phyloP scores from a whole-genome alignment of 2,797 vertebrate species.

The Columba guinea region DNA sequence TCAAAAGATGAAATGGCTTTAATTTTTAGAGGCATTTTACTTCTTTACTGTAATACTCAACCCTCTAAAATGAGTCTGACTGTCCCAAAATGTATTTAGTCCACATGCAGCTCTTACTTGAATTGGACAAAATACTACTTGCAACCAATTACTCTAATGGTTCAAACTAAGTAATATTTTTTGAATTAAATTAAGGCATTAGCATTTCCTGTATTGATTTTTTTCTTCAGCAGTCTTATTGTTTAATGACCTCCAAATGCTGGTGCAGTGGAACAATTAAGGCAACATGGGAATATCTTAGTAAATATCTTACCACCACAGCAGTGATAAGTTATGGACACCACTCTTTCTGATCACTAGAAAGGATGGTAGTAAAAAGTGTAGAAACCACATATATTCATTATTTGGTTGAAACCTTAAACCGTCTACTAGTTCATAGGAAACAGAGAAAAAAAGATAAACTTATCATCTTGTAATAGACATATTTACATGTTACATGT shows the following conservation, averaged over 20 bases:
- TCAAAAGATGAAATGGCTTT: not conserved
- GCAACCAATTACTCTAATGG: slow-evolving; percentile 31
- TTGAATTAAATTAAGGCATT: slow-evolving; percentile 44
- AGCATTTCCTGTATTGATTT: slow-evolving; percentile 25
- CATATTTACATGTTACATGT: not conserved
- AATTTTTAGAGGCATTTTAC: slow-evolving; percentile 11
- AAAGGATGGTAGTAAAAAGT: fast-evolving
- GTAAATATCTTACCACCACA: not conserved
- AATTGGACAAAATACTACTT: slow-evolving; percentile 34
- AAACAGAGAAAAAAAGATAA: not conserved
- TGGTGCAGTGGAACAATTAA: not conserved
- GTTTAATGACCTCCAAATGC: not conserved
- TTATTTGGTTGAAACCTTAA: not conserved
- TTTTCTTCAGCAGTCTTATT: not conserved
- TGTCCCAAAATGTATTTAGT: slow-evolving; percentile 27
- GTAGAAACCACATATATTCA: not conserved
- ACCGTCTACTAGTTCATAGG: not conserved
- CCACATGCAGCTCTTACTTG: slow-evolving; percentile 26
- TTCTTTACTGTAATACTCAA: slow-evolving; percentile 2
- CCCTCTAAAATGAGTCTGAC: slow-evolving; percentile 10
- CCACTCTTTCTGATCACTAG: not conserved
- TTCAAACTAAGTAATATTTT: slow-evolving; percentile 46
- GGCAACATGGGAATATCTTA: not conserved
- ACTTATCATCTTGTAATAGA: not conserved
- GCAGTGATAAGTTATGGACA: not conserved